These are phyloP conservation scores for Microchirus variegatus DNA, from an alignment of 2,797 vertebrate genomes.

Conservation along the genomic window DNA sequence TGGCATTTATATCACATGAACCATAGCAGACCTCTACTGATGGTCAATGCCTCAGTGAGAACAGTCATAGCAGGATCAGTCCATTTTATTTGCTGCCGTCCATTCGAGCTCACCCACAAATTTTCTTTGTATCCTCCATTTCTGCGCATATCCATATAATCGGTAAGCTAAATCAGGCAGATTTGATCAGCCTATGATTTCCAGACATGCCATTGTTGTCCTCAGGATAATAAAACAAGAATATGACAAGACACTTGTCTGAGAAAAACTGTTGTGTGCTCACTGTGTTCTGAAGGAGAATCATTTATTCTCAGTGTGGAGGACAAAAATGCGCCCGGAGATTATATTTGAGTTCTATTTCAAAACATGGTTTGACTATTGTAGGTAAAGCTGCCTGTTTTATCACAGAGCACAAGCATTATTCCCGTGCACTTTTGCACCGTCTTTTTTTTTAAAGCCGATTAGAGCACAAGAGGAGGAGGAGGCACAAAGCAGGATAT, in stretches of 20 bases:
- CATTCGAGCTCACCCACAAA: too few species aligned
- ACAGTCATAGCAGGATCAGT: too few species aligned
- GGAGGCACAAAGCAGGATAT: constrained; percentile 67
- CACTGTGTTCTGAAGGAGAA: constrained; percentile 33
- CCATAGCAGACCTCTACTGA: too few species aligned
- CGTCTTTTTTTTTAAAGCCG: constrained; percentile 74
- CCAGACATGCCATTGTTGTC: neutral
- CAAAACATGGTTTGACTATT: constrained; percentile 66
- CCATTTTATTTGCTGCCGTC: too few species aligned
- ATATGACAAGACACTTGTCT: constrained; percentile 22
- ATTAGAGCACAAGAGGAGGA: constrained; percentile 68
- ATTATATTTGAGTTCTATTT: constrained; percentile 63
- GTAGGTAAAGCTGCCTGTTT: constrained; percentile 72
- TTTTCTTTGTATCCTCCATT: too few species aligned
- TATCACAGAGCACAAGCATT: constrained; percentile 71
- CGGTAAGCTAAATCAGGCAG: too few species aligned
- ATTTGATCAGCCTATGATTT: too few species aligned
- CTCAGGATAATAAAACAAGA: constrained; percentile 22
- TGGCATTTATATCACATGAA: too few species aligned
- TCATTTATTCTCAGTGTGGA: constrained; percentile 35
- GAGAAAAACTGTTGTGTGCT: constrained; percentile 33
- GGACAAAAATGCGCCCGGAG: constrained; percentile 53
- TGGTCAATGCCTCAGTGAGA: too few species aligned
- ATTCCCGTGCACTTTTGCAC: constrained; percentile 68
- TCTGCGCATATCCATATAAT: too few species aligned